phyloP scores from a whole-genome alignment of 2,888 invertebrate genomes.

The Anoplius nigerrimus region DNA sequence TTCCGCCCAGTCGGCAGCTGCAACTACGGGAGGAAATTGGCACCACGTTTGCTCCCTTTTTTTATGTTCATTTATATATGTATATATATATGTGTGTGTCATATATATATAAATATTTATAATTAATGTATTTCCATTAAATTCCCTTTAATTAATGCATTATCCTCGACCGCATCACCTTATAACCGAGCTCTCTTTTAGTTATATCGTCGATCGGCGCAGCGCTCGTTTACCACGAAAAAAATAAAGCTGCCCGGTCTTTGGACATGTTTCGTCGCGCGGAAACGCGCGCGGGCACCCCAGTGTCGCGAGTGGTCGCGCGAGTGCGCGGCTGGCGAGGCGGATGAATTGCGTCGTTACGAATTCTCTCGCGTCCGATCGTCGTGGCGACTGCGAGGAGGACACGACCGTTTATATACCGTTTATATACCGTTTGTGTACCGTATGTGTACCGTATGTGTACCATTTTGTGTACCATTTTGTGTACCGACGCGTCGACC shows the following conservation, averaged over 20 bases:
- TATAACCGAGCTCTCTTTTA: slow-evolving; percentile 27
- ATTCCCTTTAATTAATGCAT: slow-evolving; percentile 36
- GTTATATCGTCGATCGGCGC: slow-evolving; percentile 54
- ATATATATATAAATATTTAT: slow-evolving; percentile 26
- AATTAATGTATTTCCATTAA: slow-evolving; percentile 43
- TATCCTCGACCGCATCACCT: slow-evolving; percentile 22
- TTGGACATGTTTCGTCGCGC: slow-evolving; percentile 48
- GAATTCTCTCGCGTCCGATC: too few species aligned
- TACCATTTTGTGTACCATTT: too few species aligned
- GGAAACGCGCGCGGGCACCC: slow-evolving; percentile 9
- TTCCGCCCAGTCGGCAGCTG: slow-evolving; percentile 50
- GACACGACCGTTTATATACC: too few species aligned
- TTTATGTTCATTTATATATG: slow-evolving; percentile 34
- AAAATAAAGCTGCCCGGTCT: slow-evolving; percentile 60
- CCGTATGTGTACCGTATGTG: too few species aligned
- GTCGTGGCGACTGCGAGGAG: not conserved
- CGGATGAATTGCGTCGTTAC: too few species aligned
- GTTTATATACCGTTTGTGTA: too few species aligned
- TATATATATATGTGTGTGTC: too few species aligned
- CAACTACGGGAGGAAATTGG: slow-evolving; percentile 73
- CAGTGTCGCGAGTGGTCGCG: slow-evolving; percentile 1
- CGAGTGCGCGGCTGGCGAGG: slow-evolving; percentile 1
- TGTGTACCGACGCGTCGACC: not conserved
- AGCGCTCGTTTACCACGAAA: slow-evolving; percentile 50
- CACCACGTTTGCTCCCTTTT: slow-evolving; percentile 74